phyloP scores from a whole-genome alignment of 2,888 invertebrate species.

The Lydus trimaculatus region DNA sequence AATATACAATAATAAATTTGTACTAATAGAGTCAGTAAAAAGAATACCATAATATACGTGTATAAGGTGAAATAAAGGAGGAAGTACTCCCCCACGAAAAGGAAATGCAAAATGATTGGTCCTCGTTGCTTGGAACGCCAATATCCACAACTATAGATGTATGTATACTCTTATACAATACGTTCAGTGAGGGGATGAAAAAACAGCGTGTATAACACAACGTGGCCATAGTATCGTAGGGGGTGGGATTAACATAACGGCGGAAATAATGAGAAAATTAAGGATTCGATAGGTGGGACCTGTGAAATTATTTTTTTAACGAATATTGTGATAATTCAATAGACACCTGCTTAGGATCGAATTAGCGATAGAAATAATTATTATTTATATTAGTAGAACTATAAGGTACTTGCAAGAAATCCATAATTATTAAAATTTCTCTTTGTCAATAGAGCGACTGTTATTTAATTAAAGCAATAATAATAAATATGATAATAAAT shows the following conservation, averaged over 20 bases:
- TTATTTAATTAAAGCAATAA: no score
- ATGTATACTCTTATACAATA: background rate
- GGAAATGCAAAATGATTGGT: slow-evolving; percentile 24
- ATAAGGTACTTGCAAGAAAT: no score
- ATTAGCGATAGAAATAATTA: background rate
- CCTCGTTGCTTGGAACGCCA: slow-evolving; percentile 10
- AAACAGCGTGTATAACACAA: slow-evolving; percentile 21
- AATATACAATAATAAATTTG: slow-evolving; percentile 12
- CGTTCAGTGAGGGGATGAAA: slow-evolving; percentile 14
- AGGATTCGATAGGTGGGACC: slow-evolving; percentile 9
- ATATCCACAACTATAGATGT: no score
- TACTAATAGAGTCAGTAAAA: slow-evolving; percentile 17
- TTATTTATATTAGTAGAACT: background rate
- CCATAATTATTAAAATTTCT: no score
- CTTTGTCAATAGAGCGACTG: no score
- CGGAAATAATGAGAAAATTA: slow-evolving; percentile 3
- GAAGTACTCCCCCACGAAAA: slow-evolving; percentile 23
- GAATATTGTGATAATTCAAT: background rate
- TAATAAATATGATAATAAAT: background rate
- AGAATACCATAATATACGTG: slow-evolving; percentile 13
- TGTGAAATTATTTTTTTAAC: background rate
- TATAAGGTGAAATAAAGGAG: background rate
- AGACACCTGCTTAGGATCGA: background rate
- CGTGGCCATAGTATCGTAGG: slow-evolving; percentile 12
- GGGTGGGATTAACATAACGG: slow-evolving; percentile 34